Conservation (phyloP, 2,797 vertebrate species). For the Bradypodion pumilum region DNA sequence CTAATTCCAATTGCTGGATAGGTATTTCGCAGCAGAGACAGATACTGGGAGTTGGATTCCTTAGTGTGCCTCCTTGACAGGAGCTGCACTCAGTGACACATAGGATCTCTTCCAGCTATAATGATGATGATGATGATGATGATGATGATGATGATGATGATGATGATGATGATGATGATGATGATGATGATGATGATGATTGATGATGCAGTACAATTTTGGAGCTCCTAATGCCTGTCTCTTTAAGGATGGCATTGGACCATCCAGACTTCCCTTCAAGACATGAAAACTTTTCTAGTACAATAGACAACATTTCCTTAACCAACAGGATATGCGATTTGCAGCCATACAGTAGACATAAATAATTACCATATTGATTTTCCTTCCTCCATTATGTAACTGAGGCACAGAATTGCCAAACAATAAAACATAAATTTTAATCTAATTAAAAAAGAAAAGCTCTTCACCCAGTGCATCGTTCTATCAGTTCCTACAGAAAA, state of each 20-base stretch:
- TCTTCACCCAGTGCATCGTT: not conserved
- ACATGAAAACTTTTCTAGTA: not conserved
- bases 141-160: too few relatives aligned
- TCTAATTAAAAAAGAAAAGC: constrained; percentile 38
- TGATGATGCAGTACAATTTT: not conserved
- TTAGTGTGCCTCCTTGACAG: too few relatives aligned
- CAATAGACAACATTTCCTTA: not conserved
- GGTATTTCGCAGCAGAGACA: too few relatives aligned
- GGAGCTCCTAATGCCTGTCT: not conserved
- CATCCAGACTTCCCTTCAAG: not conserved
- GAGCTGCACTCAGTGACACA: too few relatives aligned
- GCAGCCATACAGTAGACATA: not conserved
- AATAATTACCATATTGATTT: not conserved
- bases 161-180: too few relatives aligned
- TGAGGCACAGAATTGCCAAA: constrained; percentile 1
- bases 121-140: too few relatives aligned
- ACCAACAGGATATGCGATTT: not conserved
- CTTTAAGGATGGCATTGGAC: not conserved
- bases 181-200: too few relatives aligned
- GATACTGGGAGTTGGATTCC: too few relatives aligned
- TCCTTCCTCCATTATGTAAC: not conserved
- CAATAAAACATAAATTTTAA: constrained; percentile 39
- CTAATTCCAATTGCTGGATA: too few relatives aligned
- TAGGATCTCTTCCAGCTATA: too few relatives aligned
- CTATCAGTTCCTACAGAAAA: constrained; percentile 8